These are phyloP conservation scores for Hyperopisus bebe DNA, from an alignment of 2,113 vertebrate genomes.

Conservation along the genomic window DNA sequence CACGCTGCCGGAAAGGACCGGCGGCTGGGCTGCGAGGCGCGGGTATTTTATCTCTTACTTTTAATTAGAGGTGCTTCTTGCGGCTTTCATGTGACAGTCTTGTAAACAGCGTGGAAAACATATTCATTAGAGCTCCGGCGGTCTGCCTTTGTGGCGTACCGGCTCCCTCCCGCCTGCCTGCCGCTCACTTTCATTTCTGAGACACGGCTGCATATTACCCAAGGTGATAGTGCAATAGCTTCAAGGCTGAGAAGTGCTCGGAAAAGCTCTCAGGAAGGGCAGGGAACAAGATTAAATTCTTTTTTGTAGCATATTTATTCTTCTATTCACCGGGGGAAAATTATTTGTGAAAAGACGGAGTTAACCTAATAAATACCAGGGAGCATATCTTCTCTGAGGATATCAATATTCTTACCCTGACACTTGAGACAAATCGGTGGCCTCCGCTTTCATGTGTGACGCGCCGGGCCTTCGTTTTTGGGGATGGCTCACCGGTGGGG, in stretches of 20 bases:
- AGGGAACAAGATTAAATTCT: constrained; percentile 59
- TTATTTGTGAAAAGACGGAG: constrained; percentile 37
- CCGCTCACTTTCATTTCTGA: constrained; percentile 29
- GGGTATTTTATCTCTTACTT: constrained; percentile 18
- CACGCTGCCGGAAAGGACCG: not conserved
- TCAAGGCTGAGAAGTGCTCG: constrained; percentile 60
- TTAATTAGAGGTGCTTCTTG: constrained; percentile 12
- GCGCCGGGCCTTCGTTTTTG: not conserved
- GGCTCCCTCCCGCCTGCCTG: constrained; percentile 23
- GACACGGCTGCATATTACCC: constrained; percentile 53
- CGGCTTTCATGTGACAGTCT: constrained; percentile 19
- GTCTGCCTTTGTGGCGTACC: constrained; percentile 4
- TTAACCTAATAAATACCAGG: constrained; percentile 57
- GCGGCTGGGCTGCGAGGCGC: not conserved
- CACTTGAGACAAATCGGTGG: constrained; percentile 17
- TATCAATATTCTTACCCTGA: constrained; percentile 35
- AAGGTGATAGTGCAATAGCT: constrained; percentile 58
- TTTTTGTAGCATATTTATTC: constrained; percentile 55
- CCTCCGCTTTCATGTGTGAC: constrained; percentile 13
- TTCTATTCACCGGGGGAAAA: constrained; percentile 30
- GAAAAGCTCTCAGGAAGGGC: constrained; percentile 61
- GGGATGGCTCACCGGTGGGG: not conserved
- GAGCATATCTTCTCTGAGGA: constrained; percentile 46
- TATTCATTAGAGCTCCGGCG: constrained; percentile 3
- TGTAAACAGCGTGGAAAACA: constrained; percentile 14